phyloP scores from a whole-genome alignment of 2,888 invertebrate species.

The Torymus aiolomorphi region DNA sequence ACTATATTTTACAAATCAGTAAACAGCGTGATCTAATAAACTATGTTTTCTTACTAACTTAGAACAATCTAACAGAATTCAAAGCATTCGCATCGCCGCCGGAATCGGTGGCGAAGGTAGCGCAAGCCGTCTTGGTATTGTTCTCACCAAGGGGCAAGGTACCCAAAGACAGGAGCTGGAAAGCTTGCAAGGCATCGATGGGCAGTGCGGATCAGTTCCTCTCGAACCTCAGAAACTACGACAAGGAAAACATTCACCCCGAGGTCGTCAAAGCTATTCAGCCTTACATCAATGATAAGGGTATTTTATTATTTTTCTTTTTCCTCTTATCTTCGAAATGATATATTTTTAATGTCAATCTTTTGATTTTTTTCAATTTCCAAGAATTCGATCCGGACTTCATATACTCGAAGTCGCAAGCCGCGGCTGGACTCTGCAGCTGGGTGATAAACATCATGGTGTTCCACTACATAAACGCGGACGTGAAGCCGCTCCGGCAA shows the following conservation, averaged over 20 bases:
- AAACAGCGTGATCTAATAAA: too few relatives aligned
- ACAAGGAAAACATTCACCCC: constrained; percentile 94
- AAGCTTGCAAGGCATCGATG: constrained; percentile 93
- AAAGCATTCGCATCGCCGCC: constrained; percentile 96
- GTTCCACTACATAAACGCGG: constrained; percentile 92
- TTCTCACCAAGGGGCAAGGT: constrained; percentile 89
- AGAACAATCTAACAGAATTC: constrained; percentile 92
- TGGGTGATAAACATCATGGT: constrained; percentile 96
- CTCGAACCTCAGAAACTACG: constrained; percentile 88
- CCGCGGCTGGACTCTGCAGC: constrained; percentile 94
- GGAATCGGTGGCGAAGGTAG: constrained; percentile 90
- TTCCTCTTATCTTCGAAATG: neutral
- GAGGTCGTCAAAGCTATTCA: constrained; percentile 89
- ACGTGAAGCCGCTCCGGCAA: constrained; percentile 93
- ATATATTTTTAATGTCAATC: neutral
- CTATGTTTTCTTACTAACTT: neutral
- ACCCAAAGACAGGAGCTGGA: constrained; percentile 95
- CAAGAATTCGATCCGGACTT: constrained; percentile 90
- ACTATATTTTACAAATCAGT: too few relatives aligned
- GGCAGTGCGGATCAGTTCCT: constrained; percentile 92
- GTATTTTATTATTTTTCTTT: constrained; percentile 57
- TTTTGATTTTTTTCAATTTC: constrained; percentile 3
- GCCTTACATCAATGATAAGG: constrained; percentile 76
- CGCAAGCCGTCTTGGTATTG: constrained; percentile 91
- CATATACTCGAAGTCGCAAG: constrained; percentile 89